These are phyloP conservation scores for Choristoneura fumiferana DNA, from an alignment of 1,140 invertebrate species.

Conservation along the genomic window DNA sequence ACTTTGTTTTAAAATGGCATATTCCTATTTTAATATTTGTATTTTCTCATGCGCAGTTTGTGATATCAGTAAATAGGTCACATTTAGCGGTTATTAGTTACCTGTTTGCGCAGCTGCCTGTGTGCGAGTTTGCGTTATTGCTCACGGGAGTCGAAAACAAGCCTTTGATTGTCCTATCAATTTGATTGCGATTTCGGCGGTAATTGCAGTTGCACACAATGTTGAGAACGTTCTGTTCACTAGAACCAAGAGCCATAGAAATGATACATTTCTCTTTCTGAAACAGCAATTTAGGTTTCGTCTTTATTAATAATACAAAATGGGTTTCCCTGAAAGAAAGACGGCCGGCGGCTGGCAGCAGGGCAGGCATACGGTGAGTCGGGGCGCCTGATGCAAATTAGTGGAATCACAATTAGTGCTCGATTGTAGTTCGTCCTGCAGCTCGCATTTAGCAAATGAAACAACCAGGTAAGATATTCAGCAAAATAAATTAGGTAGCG, in stretches of 20 bases:
- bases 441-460: slow-evolving; percentile 54
- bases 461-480: slow-evolving; percentile 50
- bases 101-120: slow-evolving; percentile 55
- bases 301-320: background rate
- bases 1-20: slow-evolving; percentile 33
- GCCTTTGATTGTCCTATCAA: slow-evolving; percentile 11
- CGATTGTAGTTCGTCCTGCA: slow-evolving; percentile 52
- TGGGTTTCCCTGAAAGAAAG: background rate
- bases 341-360: slow-evolving; percentile 19
- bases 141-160: slow-evolving; percentile 6
- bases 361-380: slow-evolving; percentile 27
- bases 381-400: slow-evolving; percentile 57
- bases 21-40: background rate
- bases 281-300: background rate
- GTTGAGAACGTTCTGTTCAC: too few relatives aligned
- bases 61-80: slow-evolving; percentile 38
- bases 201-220: slow-evolving; percentile 2
- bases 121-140: slow-evolving; percentile 47
- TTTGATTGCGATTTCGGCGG: slow-evolving; percentile 8
- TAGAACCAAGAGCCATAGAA: too few relatives aligned
- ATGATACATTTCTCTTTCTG: too few relatives aligned
- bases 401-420: slow-evolving; percentile 62
- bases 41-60: slow-evolving; percentile 15
- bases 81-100: slow-evolving; percentile 64
- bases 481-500: slow-evolving; percentile 46